phyloP scores from a whole-genome alignment of 2,797 vertebrate genomes.

The Malurus splendens region DNA sequence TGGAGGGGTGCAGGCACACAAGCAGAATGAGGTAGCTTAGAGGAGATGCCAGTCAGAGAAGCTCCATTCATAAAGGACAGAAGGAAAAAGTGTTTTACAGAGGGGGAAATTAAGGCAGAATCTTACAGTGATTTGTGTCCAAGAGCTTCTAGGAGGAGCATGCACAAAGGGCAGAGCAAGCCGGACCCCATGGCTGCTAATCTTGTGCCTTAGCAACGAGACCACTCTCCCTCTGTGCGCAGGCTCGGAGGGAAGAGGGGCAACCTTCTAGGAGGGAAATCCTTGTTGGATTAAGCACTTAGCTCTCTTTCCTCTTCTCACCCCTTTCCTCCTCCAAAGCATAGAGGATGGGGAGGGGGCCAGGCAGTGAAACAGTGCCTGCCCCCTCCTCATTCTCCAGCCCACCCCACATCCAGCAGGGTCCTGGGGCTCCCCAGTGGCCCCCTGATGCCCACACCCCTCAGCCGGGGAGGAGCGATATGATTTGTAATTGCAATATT shows the following conservation, averaged over 20 bases:
- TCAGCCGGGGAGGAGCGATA: conserved; percentile 47
- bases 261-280: conserved; percentile 12
- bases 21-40: neutral
- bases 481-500: conserved; percentile 78
- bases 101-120: neutral
- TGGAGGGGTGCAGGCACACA: neutral
- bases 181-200: neutral
- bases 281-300: conserved; percentile 2
- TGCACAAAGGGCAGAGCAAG: neutral
- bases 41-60: neutral
- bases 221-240: neutral
- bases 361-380: accelerated
- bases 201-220: conserved; percentile 23
- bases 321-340: neutral
- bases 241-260: neutral
- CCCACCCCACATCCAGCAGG: conserved; percentile 1
- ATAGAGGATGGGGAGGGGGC: neutral
- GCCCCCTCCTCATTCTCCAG: neutral
- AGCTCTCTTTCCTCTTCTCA: neutral
- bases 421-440: neutral
- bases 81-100: neutral
- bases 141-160: neutral
- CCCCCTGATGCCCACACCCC: neutral
- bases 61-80: neutral
- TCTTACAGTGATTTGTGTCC: neutral